Base-by-base conservation (phyloP, 2,888 invertebrate species). In the Alsophila aescularia region DNA sequence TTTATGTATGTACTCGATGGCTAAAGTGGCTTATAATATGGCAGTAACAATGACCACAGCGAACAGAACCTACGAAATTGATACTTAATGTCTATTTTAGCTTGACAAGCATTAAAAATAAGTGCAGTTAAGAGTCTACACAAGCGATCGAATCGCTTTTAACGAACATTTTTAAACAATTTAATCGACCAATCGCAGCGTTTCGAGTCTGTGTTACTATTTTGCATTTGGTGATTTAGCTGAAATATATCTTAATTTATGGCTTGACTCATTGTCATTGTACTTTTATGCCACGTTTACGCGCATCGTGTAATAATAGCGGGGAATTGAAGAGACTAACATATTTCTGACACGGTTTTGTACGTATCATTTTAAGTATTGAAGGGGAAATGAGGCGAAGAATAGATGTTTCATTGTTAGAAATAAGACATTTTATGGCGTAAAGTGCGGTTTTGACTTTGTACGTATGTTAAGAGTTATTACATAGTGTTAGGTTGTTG, bases 361-460 rank as follows among this genome's bases (percentile, higher is more conserved):
- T 39, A 54, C 43, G 54, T 54, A 54, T 49, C 43, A 49, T 43
- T 41, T 41, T 42, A 21, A 21, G 43, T 43, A 43, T 32, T 54
- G 37, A 39, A 31, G 35, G 52, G 21, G 15, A 32, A 27, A 14
- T 13, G 6, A 24, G 9, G 18, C 0, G 35, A 21, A 2, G 13
- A 13, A 9, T 40, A 21, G 27, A n/a, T 52, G 39, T 34, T 40
- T 21, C 24, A 24, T 32, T n/a, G 3, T 12, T 52, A 47, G 36
- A 15, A 31, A 15, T 43, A 32, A 36, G 36, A 24, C 13, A n/a
- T n/a, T n/a, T n/a, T n/a, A 14, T 13, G 9, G 9, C 16, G 43
- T 41, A 24, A 24, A 24, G 24, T 24, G 24, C 8, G 24, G 24
- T 24, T 24, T 24, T 5, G 24, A 24, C 24, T 24, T 24, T 24